Evolutionary conservation across 2,888 invertebrate genomes (phyloP).

Genomic region (Drosophila atripex): DNA sequence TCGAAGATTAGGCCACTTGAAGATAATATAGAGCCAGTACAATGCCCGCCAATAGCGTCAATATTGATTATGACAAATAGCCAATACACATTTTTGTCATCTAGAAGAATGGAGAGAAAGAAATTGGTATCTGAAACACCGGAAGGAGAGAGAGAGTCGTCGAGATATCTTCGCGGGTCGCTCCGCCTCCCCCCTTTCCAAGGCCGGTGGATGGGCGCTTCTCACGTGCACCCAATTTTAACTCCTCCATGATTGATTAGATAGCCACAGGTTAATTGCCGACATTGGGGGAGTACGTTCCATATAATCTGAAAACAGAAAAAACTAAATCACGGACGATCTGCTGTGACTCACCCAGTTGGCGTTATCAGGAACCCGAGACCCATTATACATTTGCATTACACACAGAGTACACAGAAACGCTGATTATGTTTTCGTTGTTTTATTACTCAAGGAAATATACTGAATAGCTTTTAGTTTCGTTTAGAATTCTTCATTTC

Average conservation of each 20-base stretch:
- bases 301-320: not conserved
- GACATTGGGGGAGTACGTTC: not conserved
- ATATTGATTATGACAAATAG: no score
- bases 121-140: not conserved
- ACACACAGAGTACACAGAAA: slow-evolving; percentile 15
- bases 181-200: slow-evolving; percentile 7
- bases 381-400: slow-evolving; percentile 6
- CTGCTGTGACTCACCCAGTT: slow-evolving; percentile 16
- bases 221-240: slow-evolving; percentile 7
- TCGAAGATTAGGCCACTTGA: slow-evolving; percentile 21
- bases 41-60: not conserved
- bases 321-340: slow-evolving; percentile 20
- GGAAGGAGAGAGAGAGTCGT: not conserved
- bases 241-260: slow-evolving; percentile 16
- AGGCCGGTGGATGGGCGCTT: not conserved
- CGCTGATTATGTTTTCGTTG: slow-evolving; percentile 20
- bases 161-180: not conserved
- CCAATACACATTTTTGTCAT: no score
- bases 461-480: slow-evolving; percentile 30
- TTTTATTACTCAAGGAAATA: slow-evolving; percentile 17
- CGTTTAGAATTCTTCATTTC: slow-evolving; percentile 16
- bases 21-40: not conserved
- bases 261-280: slow-evolving; percentile 7
- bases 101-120: not conserved
- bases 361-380: slow-evolving; percentile 13